A percentile compares a stretch with the other conserved stretches of the same genome.
Conservation (phyloP, 2,113 vertebrate genomes). For the Poeciliopsis prolifica region DNA sequence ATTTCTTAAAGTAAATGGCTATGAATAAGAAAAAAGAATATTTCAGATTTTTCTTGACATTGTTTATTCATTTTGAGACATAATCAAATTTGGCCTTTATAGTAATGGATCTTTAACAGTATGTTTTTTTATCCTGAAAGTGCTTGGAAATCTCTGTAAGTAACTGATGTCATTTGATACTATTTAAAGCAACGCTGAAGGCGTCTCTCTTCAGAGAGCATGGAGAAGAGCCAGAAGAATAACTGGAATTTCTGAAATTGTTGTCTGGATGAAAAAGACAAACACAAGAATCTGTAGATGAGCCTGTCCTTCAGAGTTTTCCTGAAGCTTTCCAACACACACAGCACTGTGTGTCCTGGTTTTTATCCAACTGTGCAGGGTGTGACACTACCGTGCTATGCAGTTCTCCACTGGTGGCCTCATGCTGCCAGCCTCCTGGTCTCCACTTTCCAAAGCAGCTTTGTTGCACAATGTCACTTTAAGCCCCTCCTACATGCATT, state of each 20-base stretch:
- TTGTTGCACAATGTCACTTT: conserved; percentile 69
- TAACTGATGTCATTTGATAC: conserved; percentile 2
- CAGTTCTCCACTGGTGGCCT: conserved; percentile 38
- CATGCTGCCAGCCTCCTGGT: conserved; percentile 26
- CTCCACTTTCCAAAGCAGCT: conserved; percentile 60
- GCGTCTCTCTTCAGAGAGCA: conserved; percentile 16
- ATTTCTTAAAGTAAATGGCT: background rate
- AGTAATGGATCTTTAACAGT: background rate
- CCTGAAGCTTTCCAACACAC: background rate
- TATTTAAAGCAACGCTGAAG: conserved; percentile 27
- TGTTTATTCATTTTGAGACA: background rate
- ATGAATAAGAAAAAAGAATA: background rate
- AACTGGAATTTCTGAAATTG: conserved; percentile 30
- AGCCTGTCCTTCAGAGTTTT: background rate
- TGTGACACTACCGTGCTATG: conserved; percentile 42
- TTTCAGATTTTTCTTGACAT: background rate
- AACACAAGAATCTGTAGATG: background rate
- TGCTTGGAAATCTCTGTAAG: background rate
- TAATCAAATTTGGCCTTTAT: background rate
- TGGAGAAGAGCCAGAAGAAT: background rate
- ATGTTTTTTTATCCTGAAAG: background rate
- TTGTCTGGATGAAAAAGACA: background rate
- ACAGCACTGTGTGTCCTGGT: background rate
- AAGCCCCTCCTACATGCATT: conserved; percentile 64
- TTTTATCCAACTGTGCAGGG: conserved; percentile 39